Conservation (phyloP, 2,113 vertebrate species). For the Aegithalos caudatus region DNA sequence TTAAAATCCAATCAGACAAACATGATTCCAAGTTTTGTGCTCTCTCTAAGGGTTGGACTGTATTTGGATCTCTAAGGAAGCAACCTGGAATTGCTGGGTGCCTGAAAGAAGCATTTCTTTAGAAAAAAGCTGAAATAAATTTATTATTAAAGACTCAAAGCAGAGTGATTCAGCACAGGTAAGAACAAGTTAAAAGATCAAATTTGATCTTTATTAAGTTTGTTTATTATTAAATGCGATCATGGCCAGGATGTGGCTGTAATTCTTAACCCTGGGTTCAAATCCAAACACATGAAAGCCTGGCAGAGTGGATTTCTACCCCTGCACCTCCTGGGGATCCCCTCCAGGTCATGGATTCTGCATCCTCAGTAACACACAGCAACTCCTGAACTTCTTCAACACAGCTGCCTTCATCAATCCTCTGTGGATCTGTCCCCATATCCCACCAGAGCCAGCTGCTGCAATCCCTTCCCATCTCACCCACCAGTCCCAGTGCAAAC, state of each 20-base stretch:
- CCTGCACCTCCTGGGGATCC: background rate
- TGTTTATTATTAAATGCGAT: background rate
- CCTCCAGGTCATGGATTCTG: background rate
- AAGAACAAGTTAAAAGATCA: background rate
- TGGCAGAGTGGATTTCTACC: background rate
- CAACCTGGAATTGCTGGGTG: background rate
- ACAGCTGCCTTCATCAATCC: background rate
- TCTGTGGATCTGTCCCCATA: background rate
- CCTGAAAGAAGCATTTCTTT: background rate
- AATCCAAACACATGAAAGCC: background rate
- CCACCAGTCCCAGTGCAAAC: background rate
- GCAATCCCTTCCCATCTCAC: background rate
- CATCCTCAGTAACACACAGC: background rate
- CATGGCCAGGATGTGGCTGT: background rate
- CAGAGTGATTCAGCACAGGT: background rate
- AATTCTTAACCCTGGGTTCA: background rate
- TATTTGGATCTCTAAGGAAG: background rate
- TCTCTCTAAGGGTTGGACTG: background rate
- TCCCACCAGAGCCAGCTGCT: background rate
- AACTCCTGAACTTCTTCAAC: background rate
- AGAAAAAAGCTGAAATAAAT: background rate
- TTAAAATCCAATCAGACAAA: conserved; percentile 14
- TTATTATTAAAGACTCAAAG: background rate
- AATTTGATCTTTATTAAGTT: background rate
- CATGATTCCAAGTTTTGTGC: background rate